phyloP scores from a whole-genome alignment of 2,888 invertebrate species.

The Cylloceria caligata region DNA sequence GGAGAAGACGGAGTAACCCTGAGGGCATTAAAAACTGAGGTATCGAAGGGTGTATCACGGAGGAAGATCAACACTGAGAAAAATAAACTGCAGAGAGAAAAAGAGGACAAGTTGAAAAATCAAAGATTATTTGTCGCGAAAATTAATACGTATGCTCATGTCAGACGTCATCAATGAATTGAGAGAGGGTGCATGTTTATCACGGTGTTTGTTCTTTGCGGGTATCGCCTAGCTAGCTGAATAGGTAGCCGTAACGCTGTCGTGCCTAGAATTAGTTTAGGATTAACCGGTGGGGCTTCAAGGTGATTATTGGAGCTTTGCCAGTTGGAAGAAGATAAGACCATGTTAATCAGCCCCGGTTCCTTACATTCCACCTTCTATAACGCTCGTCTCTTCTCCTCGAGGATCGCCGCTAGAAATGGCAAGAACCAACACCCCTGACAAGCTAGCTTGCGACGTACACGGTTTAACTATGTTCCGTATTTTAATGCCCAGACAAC shows the following conservation, averaged over 20 bases:
- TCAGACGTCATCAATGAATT: slow-evolving; percentile 2
- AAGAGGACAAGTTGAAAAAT: too few species aligned
- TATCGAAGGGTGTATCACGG: too few species aligned
- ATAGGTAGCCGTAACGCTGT: slow-evolving; percentile 73
- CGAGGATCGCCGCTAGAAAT: slow-evolving; percentile 44
- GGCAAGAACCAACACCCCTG: slow-evolving; percentile 38
- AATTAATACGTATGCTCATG: background rate
- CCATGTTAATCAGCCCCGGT: slow-evolving; percentile 79
- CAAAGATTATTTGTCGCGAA: too few species aligned
- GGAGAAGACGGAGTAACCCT: too few species aligned
- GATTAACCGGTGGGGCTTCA: slow-evolving; percentile 82
- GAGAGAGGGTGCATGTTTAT: slow-evolving; percentile 39
- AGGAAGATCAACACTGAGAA: too few species aligned
- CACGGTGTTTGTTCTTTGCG: slow-evolving; percentile 63
- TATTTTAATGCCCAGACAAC: slow-evolving; percentile 63
- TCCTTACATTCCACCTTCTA: slow-evolving; percentile 64
- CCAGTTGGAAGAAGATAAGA: slow-evolving; percentile 82
- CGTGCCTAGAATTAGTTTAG: slow-evolving; percentile 80
- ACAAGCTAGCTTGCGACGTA: slow-evolving; percentile 16
- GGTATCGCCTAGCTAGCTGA: slow-evolving; percentile 51
- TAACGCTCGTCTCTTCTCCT: slow-evolving; percentile 37
- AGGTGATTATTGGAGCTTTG: slow-evolving; percentile 82
- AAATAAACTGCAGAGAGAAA: background rate
- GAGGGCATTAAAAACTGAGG: background rate
- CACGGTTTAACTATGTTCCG: slow-evolving; percentile 32